A percentile compares a stretch with the other conserved stretches of the same genome.
Conservation (phyloP, 2,888 invertebrate species). For the Ferrisia virgata region DNA sequence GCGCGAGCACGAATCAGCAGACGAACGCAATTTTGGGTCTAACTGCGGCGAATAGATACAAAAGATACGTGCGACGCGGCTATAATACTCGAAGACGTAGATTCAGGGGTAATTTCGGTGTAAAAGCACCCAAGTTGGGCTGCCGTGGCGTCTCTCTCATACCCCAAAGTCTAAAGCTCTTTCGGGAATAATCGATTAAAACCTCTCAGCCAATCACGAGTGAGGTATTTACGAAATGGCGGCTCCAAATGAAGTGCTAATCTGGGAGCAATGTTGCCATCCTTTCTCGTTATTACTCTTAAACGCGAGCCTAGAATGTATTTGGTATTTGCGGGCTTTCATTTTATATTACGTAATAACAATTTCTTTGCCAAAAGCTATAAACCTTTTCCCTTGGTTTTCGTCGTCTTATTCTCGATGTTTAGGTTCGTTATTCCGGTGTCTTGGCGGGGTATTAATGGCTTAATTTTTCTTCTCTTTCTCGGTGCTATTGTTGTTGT, state of each 20-base stretch:
- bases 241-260: slow-evolving; percentile 47
- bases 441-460: slow-evolving; percentile 12
- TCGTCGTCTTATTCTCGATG: not conserved
- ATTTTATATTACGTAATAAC: slow-evolving; percentile 43
- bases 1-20: not conserved
- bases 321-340: slow-evolving; percentile 13
- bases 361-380: slow-evolving; percentile 37
- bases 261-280: slow-evolving; percentile 42
- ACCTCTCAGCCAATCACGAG: slow-evolving; percentile 47
- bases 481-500: too few species aligned
- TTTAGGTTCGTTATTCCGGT: slow-evolving; percentile 1
- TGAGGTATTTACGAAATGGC: slow-evolving; percentile 47
- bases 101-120: slow-evolving; percentile 37
- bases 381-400: slow-evolving; percentile 20
- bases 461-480: not conserved
- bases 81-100: slow-evolving; percentile 21
- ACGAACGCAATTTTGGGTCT: slow-evolving; percentile 1
- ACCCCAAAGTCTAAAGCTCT: slow-evolving; percentile 47
- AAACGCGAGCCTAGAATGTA: slow-evolving; percentile 25
- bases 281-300: slow-evolving; percentile 37
- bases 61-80: not conserved
- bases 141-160: slow-evolving; percentile 39
- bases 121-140: slow-evolving; percentile 42
- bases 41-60: not conserved
- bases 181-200: slow-evolving; percentile 48